Evolutionary conservation across 2,888 invertebrate genomes (phyloP), one percentile per base, ranked within the genome.

Genomic region (Rhagophthalmus giganteus): DNA sequence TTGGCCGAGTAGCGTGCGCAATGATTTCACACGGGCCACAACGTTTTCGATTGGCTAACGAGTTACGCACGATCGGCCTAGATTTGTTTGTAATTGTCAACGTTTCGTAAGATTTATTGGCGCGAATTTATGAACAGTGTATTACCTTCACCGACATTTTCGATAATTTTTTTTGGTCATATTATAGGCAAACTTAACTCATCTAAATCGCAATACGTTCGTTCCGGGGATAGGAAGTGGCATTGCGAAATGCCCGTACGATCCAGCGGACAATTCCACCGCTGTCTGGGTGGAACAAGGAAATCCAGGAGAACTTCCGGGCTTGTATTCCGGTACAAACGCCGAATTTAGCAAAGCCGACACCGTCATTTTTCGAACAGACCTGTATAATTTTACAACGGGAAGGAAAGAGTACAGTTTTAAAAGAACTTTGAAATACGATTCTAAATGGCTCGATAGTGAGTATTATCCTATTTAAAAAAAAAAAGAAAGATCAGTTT

Each of bases 371-470:
- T 96, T 96, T 79, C 86, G 96, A 59, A 93, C 95, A 59, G 94
- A 95, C 77, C 84, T 96, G 55, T 90, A 90, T 77, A 94, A 94
- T 77, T 79, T 90, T 70, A 91, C 90, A 45, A 90, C 90, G 28
- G 88, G 91, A 53, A 80, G 89, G 57, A 84, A 88, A 68, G 88
- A 90, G 72, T 93, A 88, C 74, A 86, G 87, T 56, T 95, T 94
- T 78, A 94, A 95, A 79, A 82, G 95, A 65, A 97, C 96, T 16
- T 81, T 96, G 71, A 95, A 95, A 78, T 95, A 95, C 76, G 96
- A 96, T 79, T 94, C 94, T 63, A 96, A 95, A 76, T 97, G 97
- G 97, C 84, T 97, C 60, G 96, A 97, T 81, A 96, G 96, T 96
- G 78, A 92, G 93, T 90, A 58, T 30, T 10, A 20, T 20, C 7